These are phyloP conservation scores for Triops cancriformis DNA, from an alignment of 1,140 invertebrate genomes.

Conservation along the genomic window DNA sequence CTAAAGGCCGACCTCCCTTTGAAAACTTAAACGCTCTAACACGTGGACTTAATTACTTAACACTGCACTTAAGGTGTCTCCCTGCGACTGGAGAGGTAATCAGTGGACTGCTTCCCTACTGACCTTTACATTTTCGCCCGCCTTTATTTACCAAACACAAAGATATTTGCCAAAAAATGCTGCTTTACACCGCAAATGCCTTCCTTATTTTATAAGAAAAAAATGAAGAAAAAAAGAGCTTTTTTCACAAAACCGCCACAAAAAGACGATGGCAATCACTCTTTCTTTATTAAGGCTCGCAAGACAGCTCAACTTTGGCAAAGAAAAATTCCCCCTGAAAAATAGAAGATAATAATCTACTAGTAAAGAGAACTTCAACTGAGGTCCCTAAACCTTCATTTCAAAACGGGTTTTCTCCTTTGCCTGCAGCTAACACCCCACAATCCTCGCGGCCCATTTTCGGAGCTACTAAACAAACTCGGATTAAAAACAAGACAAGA, in stretches of 20 bases:
- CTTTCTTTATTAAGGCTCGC: not conserved
- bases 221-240: no score
- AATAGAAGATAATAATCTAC: not conserved
- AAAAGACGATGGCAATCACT: conserved; percentile 6
- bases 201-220: not conserved
- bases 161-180: not conserved
- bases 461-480: not conserved
- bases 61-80: not conserved
- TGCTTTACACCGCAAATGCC: not conserved
- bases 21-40: not conserved
- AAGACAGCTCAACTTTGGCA: conserved; percentile 4
- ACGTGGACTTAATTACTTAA: not conserved
- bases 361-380: not conserved
- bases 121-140: not conserved
- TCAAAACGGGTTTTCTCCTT: not conserved
- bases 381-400: not conserved
- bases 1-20: no score
- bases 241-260: not conserved
- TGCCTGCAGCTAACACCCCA: not conserved
- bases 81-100: not conserved
- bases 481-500: not conserved
- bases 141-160: no score
- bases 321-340: not conserved
- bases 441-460: not conserved
- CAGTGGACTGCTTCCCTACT: not conserved